Evolutionary conservation across 2,113 vertebrate species (phyloP).

Genomic region (Mellivora capensis): DNA sequence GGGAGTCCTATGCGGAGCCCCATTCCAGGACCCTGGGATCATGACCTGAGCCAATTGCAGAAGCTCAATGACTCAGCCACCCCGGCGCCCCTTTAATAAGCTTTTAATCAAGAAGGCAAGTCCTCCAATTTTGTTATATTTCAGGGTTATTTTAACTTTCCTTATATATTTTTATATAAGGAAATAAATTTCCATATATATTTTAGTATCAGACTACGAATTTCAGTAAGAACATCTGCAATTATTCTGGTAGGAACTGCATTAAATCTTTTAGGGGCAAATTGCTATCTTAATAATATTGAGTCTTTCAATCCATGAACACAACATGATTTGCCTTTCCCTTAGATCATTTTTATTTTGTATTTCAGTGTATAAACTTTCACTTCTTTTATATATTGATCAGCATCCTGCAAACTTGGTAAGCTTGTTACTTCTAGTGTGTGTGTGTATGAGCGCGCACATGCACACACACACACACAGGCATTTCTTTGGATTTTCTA

Average conservation of each 20-base stretch:
- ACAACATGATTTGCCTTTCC: neutral
- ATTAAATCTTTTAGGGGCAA: neutral
- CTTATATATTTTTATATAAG: neutral
- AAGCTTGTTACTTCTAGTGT: neutral
- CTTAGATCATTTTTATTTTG: neutral
- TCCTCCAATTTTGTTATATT: neutral
- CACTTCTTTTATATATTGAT: neutral
- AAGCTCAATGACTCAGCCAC: no score
- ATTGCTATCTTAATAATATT: neutral
- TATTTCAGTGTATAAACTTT: neutral
- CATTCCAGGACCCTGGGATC: no score
- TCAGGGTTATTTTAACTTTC: neutral
- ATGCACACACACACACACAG: no score
- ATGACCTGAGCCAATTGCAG: no score
- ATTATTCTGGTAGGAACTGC: neutral
- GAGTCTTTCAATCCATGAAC: neutral
- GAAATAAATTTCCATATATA: neutral
- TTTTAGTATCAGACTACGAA: neutral
- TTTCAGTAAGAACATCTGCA: neutral
- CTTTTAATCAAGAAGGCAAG: neutral
- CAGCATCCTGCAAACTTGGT: neutral
- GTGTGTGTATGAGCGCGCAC: rapidly evolving
- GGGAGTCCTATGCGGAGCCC: no score
- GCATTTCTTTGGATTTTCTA: neutral
- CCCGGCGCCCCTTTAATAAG: neutral